Percentiles rank a stretch among this genome's conserved stretches.
Evolutionary conservation across 2,797 vertebrate species (phyloP).

Genomic region (Arnoldichthys spilopterus): DNA sequence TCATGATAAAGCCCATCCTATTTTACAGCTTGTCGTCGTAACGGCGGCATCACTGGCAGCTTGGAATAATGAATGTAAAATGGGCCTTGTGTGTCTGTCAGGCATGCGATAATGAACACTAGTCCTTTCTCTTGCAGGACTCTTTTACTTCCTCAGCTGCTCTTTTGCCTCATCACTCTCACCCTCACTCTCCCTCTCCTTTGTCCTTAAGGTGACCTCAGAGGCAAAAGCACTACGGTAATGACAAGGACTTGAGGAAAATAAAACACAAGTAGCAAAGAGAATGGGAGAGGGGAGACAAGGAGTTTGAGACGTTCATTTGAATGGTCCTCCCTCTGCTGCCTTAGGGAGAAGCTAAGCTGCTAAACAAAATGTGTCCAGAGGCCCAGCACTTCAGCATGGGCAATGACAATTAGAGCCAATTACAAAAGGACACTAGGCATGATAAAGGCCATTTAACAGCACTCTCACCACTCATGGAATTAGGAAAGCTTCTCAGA

Average conservation of each 20-base stretch:
- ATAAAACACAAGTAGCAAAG: neutral
- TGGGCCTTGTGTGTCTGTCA: slow-evolving; percentile 39
- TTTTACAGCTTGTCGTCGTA: slow-evolving; percentile 38
- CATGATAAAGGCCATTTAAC: slow-evolving; percentile 47
- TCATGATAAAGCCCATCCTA: slow-evolving; percentile 42
- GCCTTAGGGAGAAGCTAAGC: slow-evolving; percentile 7
- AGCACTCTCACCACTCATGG: slow-evolving; percentile 24
- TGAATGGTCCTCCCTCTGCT: slow-evolving; percentile 17
- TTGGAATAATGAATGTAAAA: slow-evolving; percentile 55
- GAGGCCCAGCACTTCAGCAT: slow-evolving; percentile 32
- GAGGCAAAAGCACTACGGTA: slow-evolving; percentile 11
- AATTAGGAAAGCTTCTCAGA: slow-evolving; percentile 43
- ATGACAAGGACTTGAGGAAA: slow-evolving; percentile 19
- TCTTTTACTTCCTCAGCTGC: neutral
- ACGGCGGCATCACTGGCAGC: slow-evolving; percentile 41
- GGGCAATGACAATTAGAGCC: slow-evolving; percentile 34
- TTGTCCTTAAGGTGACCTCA: slow-evolving; percentile 32
- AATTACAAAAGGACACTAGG: slow-evolving; percentile 45
- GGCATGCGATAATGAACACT: slow-evolving; percentile 35
- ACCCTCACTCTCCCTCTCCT: neutral
- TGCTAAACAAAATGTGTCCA: slow-evolving; percentile 19
- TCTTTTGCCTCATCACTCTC: slow-evolving; percentile 3
- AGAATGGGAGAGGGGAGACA: neutral
- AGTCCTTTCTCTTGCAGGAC: slow-evolving; percentile 17
- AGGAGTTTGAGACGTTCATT: neutral